Evolutionary conservation across 2,888 invertebrate genomes (phyloP).

Genomic region (Melieria crassipennis): DNA sequence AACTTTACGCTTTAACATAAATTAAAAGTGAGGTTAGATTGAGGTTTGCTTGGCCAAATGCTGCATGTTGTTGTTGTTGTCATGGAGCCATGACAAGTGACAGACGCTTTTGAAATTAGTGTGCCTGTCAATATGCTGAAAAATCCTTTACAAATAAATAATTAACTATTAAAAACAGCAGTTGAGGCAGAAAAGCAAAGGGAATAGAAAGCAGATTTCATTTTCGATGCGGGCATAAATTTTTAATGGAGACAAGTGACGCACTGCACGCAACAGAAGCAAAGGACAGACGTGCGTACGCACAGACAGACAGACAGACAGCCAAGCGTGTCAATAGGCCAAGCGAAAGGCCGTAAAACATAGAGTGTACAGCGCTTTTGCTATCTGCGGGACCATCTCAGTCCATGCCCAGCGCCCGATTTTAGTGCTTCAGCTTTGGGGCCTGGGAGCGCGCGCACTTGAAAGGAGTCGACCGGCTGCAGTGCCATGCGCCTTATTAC

Average conservation of each 20-base stretch:
- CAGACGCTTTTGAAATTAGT: not conserved
- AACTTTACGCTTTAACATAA: too few species aligned
- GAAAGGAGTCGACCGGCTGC: not conserved
- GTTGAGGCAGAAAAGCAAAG: too few species aligned
- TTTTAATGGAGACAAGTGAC: not conserved
- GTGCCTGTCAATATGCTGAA: conserved; percentile 3
- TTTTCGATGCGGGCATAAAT: too few species aligned
- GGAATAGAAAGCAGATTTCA: too few species aligned
- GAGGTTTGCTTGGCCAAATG: too few species aligned
- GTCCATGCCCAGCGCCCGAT: not conserved
- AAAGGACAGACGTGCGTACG: too few species aligned
- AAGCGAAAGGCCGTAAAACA: not conserved
- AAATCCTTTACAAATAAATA: conserved; percentile 26
- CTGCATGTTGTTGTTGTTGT: too few species aligned
- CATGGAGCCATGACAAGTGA: too few species aligned
- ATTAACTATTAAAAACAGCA: conserved; percentile 15
- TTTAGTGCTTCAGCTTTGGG: not conserved
- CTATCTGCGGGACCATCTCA: not conserved
- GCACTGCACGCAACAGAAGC: not conserved
- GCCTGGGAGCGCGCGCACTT: not conserved
- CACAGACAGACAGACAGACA: not conserved
- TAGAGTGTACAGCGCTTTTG: not conserved
- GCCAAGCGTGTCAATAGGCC: not conserved
- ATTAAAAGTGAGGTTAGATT: too few species aligned
- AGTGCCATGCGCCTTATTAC: conserved; percentile 31